These are phyloP conservation scores for Lota lota DNA, from an alignment of 2,113 vertebrate genomes.

Conservation along the genomic window DNA sequence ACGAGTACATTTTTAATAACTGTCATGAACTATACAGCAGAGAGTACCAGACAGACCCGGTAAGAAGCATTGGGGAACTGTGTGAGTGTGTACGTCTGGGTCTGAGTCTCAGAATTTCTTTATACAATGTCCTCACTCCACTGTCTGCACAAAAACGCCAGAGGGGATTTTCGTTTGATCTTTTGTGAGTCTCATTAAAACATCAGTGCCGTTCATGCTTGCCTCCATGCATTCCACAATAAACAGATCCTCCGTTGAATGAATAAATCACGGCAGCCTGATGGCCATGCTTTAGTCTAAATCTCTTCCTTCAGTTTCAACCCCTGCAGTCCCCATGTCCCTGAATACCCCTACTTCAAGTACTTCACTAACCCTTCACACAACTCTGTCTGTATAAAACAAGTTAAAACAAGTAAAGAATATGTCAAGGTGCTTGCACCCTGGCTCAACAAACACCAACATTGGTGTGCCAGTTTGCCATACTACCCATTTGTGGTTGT, in stretches of 20 bases:
- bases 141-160: constrained; percentile 29
- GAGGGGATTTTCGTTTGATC: constrained; percentile 29
- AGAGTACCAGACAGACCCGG: constrained; percentile 87
- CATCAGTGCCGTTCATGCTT: constrained; percentile 23
- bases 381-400: constrained; percentile 8
- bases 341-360: constrained; percentile 12
- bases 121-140: constrained; percentile 19
- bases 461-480: too few species aligned
- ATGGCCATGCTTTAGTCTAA: constrained; percentile 48
- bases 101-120: neutral
- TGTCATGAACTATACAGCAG: constrained; percentile 95
- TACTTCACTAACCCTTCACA: neutral
- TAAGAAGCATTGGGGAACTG: constrained; percentile 35
- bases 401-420: neutral
- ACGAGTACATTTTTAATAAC: constrained; percentile 98
- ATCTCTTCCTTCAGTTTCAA: constrained; percentile 41
- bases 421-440: too few species aligned
- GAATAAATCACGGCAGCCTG: constrained; percentile 59
- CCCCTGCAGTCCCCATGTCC: constrained; percentile 27
- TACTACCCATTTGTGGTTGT: too few species aligned
- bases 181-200: constrained; percentile 45
- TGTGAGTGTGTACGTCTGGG: constrained; percentile 4
- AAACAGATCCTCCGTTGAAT: constrained; percentile 32
- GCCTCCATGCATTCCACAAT: constrained; percentile 49
- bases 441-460: too few species aligned